phyloP scores from a whole-genome alignment of 2,113 vertebrate genomes.

The Psittacula cyanocephala region DNA sequence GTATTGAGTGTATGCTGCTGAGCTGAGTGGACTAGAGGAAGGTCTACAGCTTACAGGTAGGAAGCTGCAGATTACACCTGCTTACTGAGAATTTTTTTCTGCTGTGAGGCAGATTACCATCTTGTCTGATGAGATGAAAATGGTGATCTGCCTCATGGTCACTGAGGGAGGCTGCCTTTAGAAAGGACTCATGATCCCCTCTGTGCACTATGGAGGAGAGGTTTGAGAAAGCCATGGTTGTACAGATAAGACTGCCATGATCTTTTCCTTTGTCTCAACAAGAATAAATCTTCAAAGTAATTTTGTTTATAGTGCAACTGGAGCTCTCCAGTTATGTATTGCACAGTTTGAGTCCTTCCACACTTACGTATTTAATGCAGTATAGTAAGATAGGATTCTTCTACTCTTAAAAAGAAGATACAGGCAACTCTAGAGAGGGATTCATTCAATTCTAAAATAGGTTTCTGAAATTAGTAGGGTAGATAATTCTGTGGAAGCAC shows the following conservation, averaged over 20 bases:
- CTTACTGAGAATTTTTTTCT: background rate
- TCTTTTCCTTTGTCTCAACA: background rate
- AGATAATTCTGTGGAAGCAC: background rate
- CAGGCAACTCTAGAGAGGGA: background rate
- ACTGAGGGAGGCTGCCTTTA: background rate
- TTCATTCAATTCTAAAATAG: background rate
- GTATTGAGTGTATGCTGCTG: background rate
- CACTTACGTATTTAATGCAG: background rate
- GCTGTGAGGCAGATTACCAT: fast-evolving
- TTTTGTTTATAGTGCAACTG: background rate
- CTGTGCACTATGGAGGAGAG: background rate
- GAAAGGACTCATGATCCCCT: background rate
- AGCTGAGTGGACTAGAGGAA: background rate
- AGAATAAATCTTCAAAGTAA: background rate
- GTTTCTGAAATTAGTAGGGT: background rate
- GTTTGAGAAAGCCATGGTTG: background rate
- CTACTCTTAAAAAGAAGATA: background rate
- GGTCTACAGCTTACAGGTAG: background rate
- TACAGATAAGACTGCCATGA: background rate
- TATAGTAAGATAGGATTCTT: background rate
- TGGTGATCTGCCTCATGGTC: too few relatives aligned
- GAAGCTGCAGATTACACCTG: background rate
- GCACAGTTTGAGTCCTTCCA: background rate
- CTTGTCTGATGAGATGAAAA: background rate
- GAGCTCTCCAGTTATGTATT: background rate